These are phyloP conservation scores for Sinosuthora webbiana DNA, from an alignment of 2,113 vertebrate genomes.

Conservation along the genomic window DNA sequence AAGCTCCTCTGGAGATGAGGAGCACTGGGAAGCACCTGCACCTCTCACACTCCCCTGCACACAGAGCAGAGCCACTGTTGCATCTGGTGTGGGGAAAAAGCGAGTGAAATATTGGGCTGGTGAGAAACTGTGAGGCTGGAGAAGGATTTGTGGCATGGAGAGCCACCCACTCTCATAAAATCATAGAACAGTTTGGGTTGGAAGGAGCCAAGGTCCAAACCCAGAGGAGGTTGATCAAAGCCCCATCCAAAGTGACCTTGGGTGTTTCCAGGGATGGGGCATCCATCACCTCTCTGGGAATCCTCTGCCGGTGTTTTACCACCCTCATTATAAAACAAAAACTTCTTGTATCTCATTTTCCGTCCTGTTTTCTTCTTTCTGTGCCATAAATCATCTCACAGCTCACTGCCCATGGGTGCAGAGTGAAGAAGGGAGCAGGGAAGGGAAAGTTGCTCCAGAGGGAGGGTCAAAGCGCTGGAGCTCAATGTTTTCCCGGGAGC, in stretches of 20 bases:
- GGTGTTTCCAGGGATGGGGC: background rate
- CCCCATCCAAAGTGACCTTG: background rate
- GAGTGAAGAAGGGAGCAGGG: rapidly evolving
- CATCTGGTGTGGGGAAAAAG: background rate
- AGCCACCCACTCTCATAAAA: background rate
- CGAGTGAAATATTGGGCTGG: background rate
- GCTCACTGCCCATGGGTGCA: rapidly evolving
- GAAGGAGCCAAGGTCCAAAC: background rate
- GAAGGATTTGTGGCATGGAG: background rate
- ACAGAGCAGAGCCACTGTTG: rapidly evolving
- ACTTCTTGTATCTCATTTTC: background rate
- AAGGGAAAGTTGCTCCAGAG: background rate
- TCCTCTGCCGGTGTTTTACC: background rate
- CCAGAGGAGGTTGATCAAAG: background rate
- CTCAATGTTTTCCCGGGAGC: background rate
- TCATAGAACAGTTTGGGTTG: background rate
- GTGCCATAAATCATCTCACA: background rate
- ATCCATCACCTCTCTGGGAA: background rate
- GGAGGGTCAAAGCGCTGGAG: background rate
- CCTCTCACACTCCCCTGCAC: background rate
- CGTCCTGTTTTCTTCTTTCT: background rate
- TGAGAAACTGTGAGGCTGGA: background rate
- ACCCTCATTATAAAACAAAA: background rate
- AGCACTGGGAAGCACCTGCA: background rate
- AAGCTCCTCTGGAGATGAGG: background rate